Evolutionary conservation across 2,888 invertebrate genomes (phyloP), one percentile per base, ranked within the genome.

Genomic region (Apotomis turbidana): DNA sequence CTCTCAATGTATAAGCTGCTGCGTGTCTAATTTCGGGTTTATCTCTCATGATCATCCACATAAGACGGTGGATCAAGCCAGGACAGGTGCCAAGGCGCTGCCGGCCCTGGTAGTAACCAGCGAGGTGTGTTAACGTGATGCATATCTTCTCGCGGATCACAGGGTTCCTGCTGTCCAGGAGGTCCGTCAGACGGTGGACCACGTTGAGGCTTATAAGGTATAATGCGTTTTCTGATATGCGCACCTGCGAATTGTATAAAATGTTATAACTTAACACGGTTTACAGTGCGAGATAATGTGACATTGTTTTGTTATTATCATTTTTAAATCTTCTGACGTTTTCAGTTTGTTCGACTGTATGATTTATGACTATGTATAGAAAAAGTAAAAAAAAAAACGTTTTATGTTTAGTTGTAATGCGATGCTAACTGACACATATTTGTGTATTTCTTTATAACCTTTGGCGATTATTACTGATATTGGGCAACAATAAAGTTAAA

Each of bases 141-240:
- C 90, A 88, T 0, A 90, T 83, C 75, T 91, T 91, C 79, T 93
- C 93, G 4, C 89, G 82, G 46, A 90, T 79, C 10, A 92, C 80
- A 0, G 91, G 90, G 41, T 91, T 81, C 0, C 78, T 78, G 61
- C 86, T 77, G 27, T 77, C 75, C 85, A 92, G 89, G 38, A 93
- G 77, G 58, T 91, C 89, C 15, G 89, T 83, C 3, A 93, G 81
- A 1, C 93, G 87, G 74, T 89, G 88, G 0, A 88, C 87, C 0
- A 92, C 77, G 70, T 91, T 84, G 2, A 87, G 76, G 1, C 88
- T 78, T 57, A 93, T 85, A 2, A 93, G 83, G 73, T 87, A 90
- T 73, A 87, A 78, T 0, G 92, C 89, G 75, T 80, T 85, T 77
- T 93, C 91, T 68, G 92, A 82, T 80, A 89, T 89, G 82, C 89